Evolutionary conservation across 1,140 invertebrate genomes (phyloP).

Genomic region (Ectropis grisescens): DNA sequence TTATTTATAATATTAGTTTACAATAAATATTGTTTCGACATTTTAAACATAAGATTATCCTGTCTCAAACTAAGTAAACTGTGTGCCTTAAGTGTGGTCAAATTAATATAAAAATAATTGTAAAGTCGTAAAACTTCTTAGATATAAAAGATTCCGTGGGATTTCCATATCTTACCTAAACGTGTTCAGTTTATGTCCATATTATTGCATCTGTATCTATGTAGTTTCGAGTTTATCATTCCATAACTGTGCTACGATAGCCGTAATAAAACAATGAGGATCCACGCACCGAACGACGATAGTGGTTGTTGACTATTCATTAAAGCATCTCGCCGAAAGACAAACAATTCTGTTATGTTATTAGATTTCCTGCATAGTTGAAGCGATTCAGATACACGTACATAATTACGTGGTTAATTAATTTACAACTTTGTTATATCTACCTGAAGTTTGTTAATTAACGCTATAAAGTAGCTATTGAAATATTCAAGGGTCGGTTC

Average conservation of each 20-base stretch:
- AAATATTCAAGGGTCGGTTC: constrained; percentile 7
- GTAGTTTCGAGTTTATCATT: no score
- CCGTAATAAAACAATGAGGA: constrained; percentile 44
- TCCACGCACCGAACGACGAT: constrained; percentile 31
- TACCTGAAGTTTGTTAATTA: constrained; percentile 14
- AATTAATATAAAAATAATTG: no score
- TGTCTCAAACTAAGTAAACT: no score
- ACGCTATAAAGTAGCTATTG: constrained; percentile 5
- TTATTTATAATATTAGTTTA: no score
- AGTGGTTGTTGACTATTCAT: constrained; percentile 55
- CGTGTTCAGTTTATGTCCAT: no score
- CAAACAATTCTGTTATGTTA: constrained; percentile 52
- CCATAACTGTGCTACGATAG: constrained; percentile 13
- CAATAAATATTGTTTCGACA: no score
- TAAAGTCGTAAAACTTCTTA: no score
- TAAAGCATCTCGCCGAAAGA: constrained; percentile 45
- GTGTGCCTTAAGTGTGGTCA: no score
- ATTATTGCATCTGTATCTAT: no score
- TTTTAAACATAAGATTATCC: no score
- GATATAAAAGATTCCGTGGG: no score
- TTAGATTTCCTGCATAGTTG: constrained; percentile 33
- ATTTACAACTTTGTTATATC: constrained; percentile 10
- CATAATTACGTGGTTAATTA: constrained; percentile 18
- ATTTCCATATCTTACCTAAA: no score
- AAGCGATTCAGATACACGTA: constrained; percentile 10